Evolutionary conservation across 2,113 vertebrate genomes (phyloP).

Genomic region (Tychaedon coryphoeus): DNA sequence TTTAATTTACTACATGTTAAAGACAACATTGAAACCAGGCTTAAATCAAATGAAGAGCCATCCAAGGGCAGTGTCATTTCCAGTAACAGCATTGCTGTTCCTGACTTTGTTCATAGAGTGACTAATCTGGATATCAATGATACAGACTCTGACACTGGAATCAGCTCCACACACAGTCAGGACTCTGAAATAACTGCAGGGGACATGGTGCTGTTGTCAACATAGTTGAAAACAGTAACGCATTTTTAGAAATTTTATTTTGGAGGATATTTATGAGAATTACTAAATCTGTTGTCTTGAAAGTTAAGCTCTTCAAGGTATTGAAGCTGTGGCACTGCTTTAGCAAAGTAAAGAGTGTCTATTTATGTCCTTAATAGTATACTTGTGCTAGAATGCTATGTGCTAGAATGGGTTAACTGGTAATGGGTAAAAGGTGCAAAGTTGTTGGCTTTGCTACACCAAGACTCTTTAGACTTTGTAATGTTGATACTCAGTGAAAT

Average conservation of each 20-base stretch:
- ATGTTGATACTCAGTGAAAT: background rate
- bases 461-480: background rate
- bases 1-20: conserved; percentile 76
- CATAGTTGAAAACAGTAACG: background rate
- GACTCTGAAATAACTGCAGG: conserved; percentile 86
- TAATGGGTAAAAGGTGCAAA: background rate
- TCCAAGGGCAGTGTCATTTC: conserved; percentile 40
- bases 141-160: conserved; percentile 97
- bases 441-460: background rate
- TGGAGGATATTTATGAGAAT: background rate
- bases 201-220: conserved; percentile 68
- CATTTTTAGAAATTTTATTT: background rate
- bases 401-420: background rate
- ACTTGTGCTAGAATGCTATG: background rate
- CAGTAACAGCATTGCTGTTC: background rate
- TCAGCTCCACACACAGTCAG: conserved; percentile 96
- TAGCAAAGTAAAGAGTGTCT: background rate
- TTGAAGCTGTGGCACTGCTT: background rate
- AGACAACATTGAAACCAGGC: conserved; percentile 51
- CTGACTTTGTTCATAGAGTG: conserved; percentile 72
- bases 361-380: background rate
- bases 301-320: background rate
- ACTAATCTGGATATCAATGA: conserved; percentile 82
- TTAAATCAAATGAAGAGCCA: conserved; percentile 49
- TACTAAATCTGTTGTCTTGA: background rate